These are phyloP conservation scores for Ormyrus pomaceus DNA, from an alignment of 2,888 invertebrate genomes.

Conservation along the genomic window DNA sequence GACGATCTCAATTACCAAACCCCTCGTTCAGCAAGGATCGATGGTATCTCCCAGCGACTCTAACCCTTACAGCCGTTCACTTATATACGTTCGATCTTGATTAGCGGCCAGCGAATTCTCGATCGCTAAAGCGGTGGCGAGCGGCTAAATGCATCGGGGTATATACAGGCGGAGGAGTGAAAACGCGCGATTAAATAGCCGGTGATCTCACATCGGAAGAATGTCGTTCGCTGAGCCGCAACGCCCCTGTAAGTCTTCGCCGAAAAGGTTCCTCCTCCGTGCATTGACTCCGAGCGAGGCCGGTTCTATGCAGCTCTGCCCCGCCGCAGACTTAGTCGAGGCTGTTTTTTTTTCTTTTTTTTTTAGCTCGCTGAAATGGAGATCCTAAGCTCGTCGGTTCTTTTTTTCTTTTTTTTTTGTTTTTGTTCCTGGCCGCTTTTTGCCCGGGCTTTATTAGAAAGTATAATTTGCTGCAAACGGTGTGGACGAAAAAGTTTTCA, in stretches of 20 bases:
- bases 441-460: conserved; percentile 23
- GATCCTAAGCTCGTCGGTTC: conserved; percentile 7
- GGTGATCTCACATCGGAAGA: conserved; percentile 73
- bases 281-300: conserved; percentile 62
- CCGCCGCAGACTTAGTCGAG: background rate
- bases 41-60: no score
- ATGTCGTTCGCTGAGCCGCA: conserved; percentile 67
- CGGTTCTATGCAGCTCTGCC: conserved; percentile 51
- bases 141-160: no score
- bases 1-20: no score
- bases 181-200: conserved; percentile 57
- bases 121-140: no score
- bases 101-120: no score
- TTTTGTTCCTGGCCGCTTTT: background rate
- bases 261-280: conserved; percentile 66
- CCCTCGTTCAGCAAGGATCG: no score
- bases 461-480: conserved; percentile 18
- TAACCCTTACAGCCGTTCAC: no score
- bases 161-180: background rate
- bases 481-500: no score
- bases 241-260: conserved; percentile 58
- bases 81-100: no score
- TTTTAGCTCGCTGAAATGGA: conserved; percentile 11
- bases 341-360: background rate
- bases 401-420: background rate